Base-by-base conservation (phyloP, 2,888 invertebrate genomes). In the Andrena haemorrhoa region DNA sequence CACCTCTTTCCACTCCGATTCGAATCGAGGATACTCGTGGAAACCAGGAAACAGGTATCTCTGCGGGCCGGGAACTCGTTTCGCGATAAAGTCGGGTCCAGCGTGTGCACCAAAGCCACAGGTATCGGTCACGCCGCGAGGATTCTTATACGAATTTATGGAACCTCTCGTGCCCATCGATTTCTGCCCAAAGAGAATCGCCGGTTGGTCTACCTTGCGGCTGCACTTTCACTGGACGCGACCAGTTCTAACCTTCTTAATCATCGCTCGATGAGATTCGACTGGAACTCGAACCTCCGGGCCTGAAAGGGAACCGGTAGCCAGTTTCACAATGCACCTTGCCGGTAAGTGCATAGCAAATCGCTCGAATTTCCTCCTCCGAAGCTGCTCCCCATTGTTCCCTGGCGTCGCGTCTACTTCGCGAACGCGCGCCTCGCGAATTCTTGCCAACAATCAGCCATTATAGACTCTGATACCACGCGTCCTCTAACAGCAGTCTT, bases 201-300 rank as follows among this genome's bases (percentile, higher is more conserved):
- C 26, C 33, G 16, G 1, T 33, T 47, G 8, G 23, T 70, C 63
- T 70, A 26, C 33, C 26, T 0, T 26, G 33, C 35, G 33, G 49
- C 8, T 12, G 26, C 23, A 61, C 49, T 61, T 41, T 75, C 61
- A 16, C 69, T 41, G 29, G 41, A 56, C 12, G 16, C 71, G 41
- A 63, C n/a, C 41, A 47, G 53, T 53, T 63, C 31, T 8, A 56
- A 63, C 53, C 60, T 66, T 8, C 23, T 66, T 60, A 66, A 73
- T 77, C 51, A 64, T 66, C 58, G 41, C 8, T 23, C 41, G n/a
- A 26, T 41, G 70, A 78, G 68, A 68, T 63, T 74, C 74, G 66
- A 78, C 33, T 63, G 60, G 51, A 73, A 66, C 29, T 35, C 65
- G 66, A 61, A 47, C 66, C 31, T 16, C 26, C 65, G 31, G 58